Conservation (phyloP, 2,797 vertebrate species). For the Heliangelus exortis region DNA sequence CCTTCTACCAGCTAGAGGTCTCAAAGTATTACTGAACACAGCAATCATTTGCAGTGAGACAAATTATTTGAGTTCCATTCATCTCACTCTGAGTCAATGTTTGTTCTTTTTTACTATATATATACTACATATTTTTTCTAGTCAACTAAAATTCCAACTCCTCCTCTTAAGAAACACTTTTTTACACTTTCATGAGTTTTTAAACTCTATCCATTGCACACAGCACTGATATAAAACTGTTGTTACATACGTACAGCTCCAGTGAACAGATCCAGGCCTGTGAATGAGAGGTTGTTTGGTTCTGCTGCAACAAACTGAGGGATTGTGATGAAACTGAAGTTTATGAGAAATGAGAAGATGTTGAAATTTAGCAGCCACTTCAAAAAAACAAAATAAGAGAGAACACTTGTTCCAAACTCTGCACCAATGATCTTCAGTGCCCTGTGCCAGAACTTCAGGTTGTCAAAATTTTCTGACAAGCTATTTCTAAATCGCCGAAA, state of each 20-base stretch:
- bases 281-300: constrained; percentile 80
- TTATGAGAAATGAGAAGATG: constrained; percentile 91
- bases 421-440: constrained; percentile 90
- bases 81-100: neutral
- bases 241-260: constrained; percentile 86
- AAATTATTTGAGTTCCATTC: neutral
- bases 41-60: neutral
- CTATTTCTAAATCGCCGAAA: constrained; percentile 78
- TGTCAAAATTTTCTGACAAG: constrained; percentile 72
- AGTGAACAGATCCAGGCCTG: constrained; percentile 89
- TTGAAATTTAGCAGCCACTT: constrained; percentile 95
- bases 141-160: neutral
- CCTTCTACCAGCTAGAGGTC: neutral
- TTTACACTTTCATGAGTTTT: neutral
- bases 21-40: neutral
- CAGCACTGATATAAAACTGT: neutral
- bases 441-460: constrained; percentile 83
- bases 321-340: constrained; percentile 92
- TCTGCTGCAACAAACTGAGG: constrained; percentile 83
- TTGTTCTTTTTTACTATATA: neutral
- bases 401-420: constrained; percentile 91
- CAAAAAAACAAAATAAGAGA: constrained; percentile 93
- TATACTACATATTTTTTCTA: neutral
- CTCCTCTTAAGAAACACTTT: neutral
- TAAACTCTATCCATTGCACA: neutral